Percentiles rank a stretch among this genome's conserved stretches.
Evolutionary conservation across 2,113 vertebrate species (phyloP).

Genomic region (Paedocypris sp.): DNA sequence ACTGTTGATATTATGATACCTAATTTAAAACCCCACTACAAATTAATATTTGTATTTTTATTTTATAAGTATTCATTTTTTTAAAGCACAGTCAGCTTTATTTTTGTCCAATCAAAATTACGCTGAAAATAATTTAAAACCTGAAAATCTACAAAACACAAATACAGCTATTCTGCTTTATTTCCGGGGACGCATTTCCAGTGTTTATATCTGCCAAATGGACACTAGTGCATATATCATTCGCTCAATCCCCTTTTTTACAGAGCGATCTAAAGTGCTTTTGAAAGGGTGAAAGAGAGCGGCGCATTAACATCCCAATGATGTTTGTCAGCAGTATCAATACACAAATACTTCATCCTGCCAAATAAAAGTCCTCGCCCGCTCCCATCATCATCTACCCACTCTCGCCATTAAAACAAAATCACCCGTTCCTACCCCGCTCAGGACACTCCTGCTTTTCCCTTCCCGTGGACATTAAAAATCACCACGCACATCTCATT

Average conservation of each 20-base stretch:
- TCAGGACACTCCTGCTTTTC: background rate
- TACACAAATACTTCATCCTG: constrained; percentile 23
- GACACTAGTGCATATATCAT: constrained; percentile 19
- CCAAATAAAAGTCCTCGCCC: background rate
- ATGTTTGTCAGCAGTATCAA: constrained; percentile 32
- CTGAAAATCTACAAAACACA: too few species aligned
- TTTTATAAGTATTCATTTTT: too few species aligned
- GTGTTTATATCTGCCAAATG: too few species aligned
- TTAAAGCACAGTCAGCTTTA: too few species aligned
- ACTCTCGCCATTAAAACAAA: background rate
- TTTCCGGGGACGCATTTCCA: too few species aligned
- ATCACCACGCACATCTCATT: background rate
- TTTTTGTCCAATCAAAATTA: too few species aligned
- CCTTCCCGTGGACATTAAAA: constrained; percentile 1
- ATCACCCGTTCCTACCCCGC: background rate
- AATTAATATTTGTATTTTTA: too few species aligned
- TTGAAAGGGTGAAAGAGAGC: constrained; percentile 29
- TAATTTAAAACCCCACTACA: too few species aligned
- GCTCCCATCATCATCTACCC: constrained; percentile 1
- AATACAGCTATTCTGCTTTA: too few species aligned
- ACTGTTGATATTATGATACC: too few species aligned
- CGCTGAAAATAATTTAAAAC: too few species aligned
- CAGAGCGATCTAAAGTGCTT: constrained; percentile 18
- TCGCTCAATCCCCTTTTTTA: constrained; percentile 20
- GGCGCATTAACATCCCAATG: constrained; percentile 36